phyloP scores from a whole-genome alignment of 35 echinoderm and acorn worm species.

The Acanthaster planci region DNA sequence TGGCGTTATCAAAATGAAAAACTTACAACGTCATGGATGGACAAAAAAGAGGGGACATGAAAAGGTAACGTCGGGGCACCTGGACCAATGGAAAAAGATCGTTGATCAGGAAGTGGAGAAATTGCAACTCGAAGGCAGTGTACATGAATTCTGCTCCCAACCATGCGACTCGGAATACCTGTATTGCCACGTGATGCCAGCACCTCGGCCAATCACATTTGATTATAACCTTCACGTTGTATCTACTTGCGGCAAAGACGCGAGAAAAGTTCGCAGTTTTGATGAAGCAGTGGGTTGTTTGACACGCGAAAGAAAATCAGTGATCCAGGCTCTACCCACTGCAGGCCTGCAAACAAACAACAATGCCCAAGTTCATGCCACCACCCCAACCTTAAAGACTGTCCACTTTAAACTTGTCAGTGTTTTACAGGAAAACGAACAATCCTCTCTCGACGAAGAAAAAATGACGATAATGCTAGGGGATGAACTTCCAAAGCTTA shows the following conservation, averaged over 20 bases:
- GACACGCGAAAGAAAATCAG: background rate
- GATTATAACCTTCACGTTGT: background rate
- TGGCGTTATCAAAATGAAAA: background rate
- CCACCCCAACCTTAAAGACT: background rate
- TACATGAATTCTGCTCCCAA: background rate
- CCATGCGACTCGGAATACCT: background rate
- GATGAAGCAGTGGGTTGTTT: background rate
- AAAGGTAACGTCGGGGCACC: conserved; percentile 2
- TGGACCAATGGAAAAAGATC: conserved; percentile 7
- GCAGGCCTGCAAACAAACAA: background rate
- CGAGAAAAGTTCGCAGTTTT: background rate
- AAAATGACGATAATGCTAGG: background rate
- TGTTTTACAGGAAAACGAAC: background rate
- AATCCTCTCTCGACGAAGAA: background rate
- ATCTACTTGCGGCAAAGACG: background rate
- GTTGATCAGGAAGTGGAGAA: background rate
- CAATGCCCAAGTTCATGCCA: too few species aligned
- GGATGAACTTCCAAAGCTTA: background rate
- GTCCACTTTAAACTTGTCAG: background rate
- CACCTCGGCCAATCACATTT: background rate
- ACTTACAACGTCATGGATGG: background rate
- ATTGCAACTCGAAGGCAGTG: background rate
- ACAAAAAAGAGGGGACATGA: background rate
- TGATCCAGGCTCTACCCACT: background rate
- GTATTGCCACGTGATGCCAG: background rate